Percentiles rank a stretch among this genome's conserved stretches.
These are phyloP conservation scores for Drosophila nigrodunni DNA, from an alignment of 1,140 invertebrate genomes.

Conservation along the genomic window DNA sequence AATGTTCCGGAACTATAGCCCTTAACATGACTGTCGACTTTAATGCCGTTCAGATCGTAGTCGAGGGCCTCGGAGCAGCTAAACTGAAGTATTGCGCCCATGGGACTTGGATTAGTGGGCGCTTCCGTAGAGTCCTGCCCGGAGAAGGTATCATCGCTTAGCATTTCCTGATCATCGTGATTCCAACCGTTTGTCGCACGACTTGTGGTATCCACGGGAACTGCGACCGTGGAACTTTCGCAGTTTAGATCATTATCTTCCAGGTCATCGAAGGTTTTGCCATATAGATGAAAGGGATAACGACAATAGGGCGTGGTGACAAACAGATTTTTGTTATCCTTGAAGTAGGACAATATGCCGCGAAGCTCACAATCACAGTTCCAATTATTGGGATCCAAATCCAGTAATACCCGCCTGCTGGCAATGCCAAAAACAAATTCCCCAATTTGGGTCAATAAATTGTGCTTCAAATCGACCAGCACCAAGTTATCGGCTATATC, in stretches of 20 bases:
- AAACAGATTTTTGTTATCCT: constrained; percentile 40
- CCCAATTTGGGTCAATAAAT: constrained; percentile 50
- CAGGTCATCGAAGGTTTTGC: constrained; percentile 50
- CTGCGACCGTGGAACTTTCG: neutral
- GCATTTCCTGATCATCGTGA: neutral
- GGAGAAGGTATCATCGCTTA: neutral
- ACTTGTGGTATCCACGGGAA: neutral
- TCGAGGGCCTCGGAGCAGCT: constrained; percentile 37
- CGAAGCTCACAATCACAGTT: constrained; percentile 50
- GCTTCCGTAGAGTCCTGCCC: neutral
- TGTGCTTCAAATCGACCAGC: constrained; percentile 52
- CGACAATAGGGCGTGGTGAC: constrained; percentile 56
- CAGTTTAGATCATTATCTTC: constrained; percentile 16
- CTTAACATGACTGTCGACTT: neutral
- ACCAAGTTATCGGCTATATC: constrained; percentile 36
- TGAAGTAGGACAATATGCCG: constrained; percentile 32
- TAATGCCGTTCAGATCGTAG: neutral
- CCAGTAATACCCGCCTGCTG: constrained; percentile 18
- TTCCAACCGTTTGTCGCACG: neutral
- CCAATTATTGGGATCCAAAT: constrained; percentile 59
- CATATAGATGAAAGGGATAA: constrained; percentile 38
- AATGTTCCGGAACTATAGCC: constrained; percentile 12
- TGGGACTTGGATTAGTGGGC: neutral
- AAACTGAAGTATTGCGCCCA: constrained; percentile 38
- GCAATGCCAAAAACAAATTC: neutral